A percentile compares a stretch with the other conserved stretches of the same genome.
phyloP scores from a whole-genome alignment of 2,888 invertebrate species.

The Reticulitermes lucifugus region DNA sequence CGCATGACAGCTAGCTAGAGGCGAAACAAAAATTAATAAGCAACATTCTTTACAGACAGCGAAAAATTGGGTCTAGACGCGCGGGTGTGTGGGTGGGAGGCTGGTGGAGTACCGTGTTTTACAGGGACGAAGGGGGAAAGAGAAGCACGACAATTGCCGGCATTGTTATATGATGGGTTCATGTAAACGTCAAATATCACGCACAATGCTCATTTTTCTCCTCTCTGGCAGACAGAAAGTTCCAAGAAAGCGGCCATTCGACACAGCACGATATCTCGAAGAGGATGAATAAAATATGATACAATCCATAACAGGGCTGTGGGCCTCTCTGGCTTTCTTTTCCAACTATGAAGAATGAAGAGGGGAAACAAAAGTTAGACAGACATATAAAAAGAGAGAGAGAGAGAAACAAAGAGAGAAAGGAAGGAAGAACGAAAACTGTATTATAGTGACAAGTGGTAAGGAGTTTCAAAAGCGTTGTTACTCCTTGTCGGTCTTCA shows the following conservation, averaged over 20 bases:
- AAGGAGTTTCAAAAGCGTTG: too few species aligned
- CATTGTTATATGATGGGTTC: not conserved
- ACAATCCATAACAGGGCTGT: not conserved
- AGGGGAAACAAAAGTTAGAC: too few species aligned
- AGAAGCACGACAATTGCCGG: slow-evolving; percentile 23
- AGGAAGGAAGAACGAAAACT: too few species aligned
- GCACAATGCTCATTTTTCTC: not conserved
- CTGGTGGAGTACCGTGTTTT: too few species aligned
- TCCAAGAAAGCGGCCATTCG: not conserved
- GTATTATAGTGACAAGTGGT: too few species aligned
- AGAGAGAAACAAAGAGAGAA: too few species aligned
- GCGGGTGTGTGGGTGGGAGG: not conserved
- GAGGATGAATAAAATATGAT: slow-evolving; percentile 24
- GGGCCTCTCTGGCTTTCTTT: not conserved
- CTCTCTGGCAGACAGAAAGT: not conserved
- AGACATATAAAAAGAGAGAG: too few species aligned
- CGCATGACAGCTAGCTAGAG: not conserved
- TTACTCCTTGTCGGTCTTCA: too few species aligned
- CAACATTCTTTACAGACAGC: not conserved
- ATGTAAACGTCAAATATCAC: not conserved
- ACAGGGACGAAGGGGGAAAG: not conserved
- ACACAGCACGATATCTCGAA: slow-evolving; percentile 17
- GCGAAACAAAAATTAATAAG: not conserved
- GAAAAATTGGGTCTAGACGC: not conserved
- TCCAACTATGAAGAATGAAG: not conserved